Base-by-base conservation (phyloP, 2,797 vertebrate genomes). In the Odontamblyopus lacepedii region DNA sequence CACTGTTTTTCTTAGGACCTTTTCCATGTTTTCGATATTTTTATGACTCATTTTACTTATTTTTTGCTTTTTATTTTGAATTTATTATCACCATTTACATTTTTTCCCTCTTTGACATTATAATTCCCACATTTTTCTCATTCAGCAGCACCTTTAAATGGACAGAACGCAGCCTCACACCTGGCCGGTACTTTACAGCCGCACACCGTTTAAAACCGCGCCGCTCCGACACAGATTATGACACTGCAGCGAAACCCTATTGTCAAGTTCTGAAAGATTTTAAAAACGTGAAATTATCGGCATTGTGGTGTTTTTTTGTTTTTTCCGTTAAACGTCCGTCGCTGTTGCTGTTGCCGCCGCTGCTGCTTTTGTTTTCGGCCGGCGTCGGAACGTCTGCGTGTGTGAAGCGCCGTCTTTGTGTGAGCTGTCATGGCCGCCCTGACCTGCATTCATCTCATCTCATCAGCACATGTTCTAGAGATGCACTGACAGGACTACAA, bases 401-500 rank as follows among this genome's bases (percentile, higher is more conserved):
- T 26, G 44, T 44, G 38, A 64, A 64, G n/a, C 4, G 63, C 3
- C 3, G 63, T 64, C 64, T 66, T 66, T 66, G 64, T 66, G 5
- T 9, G 64, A 66, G 64, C 64, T 66, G 64, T 66, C 64, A 51
- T 19, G 26, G 64, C 64, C 16, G 64, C 44, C 64, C 64, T 66
- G 64, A 66, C 64, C 64, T 16, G 64, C 64, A 66, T 51, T 66
- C 64, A 50, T 66, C 44, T 66, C 63, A 66, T 66, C 38, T 51
- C 26, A 51, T 51, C 41, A 30, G 13, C 26, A 5, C 64, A 51
- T 66, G 63, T 50, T 66, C 51, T 66, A 66, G 50, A 66, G 51
- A 66, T 66, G 41, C 19, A 66, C 41, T 51, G 44, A 51, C 64
- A 30, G 26, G 1, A 27, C 12, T 8, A 44, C 38, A 48, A 23